Evolutionary conservation across 2,888 invertebrate species (phyloP).

Genomic region (Pantelozetes paolii): DNA sequence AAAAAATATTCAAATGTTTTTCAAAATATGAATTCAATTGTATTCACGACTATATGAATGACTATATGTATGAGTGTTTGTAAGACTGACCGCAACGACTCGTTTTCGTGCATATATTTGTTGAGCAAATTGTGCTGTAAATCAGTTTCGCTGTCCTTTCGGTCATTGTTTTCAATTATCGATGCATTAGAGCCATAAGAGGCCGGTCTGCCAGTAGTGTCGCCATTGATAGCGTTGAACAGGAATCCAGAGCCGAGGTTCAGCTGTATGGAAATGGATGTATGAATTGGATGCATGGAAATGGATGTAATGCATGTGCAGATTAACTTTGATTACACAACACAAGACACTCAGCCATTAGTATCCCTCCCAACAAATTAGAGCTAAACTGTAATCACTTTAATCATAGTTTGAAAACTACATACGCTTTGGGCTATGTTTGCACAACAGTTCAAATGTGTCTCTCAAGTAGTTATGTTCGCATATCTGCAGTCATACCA

Average conservation of each 20-base stretch:
- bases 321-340: conserved; percentile 16
- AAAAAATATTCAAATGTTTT: conserved; percentile 8
- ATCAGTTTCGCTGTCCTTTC: conserved; percentile 7
- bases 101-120: conserved; percentile 66
- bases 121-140: conserved; percentile 64
- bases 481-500: too few relatives aligned
- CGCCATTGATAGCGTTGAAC: conserved; percentile 32
- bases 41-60: background rate
- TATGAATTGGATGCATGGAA: conserved; percentile 25
- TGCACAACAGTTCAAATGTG: conserved; percentile 35
- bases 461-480: background rate
- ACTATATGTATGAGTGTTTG: conserved; percentile 15
- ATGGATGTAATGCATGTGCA: background rate
- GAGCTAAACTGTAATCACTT: conserved; percentile 30
- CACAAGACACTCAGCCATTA: conserved; percentile 25
- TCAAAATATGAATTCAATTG: background rate
- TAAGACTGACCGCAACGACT: conserved; percentile 52
- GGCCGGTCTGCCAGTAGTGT: background rate
- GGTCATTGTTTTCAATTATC: conserved; percentile 35
- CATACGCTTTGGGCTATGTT: conserved; percentile 31
- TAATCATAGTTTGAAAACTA: conserved; percentile 29
- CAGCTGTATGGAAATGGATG: conserved; percentile 33
- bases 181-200: conserved; percentile 37
- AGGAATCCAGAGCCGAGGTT: conserved; percentile 39
- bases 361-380: conserved; percentile 35